Conservation (phyloP, 1,140 invertebrate genomes). For the Pemphigus obesinymphae region DNA sequence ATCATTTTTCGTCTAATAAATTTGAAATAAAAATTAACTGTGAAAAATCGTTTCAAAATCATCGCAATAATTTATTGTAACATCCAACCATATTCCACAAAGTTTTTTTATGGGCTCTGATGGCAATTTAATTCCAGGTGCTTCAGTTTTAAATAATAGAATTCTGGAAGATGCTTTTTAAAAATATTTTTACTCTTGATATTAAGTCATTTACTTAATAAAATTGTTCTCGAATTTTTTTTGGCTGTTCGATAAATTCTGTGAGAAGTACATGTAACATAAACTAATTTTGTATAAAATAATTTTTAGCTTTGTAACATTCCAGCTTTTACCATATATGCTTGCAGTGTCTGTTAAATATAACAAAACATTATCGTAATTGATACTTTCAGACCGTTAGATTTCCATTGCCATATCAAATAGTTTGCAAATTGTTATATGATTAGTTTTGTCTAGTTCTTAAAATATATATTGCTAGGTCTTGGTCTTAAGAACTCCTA, state of each 20-base stretch:
- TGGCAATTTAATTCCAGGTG: not conserved
- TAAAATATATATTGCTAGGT: not conserved
- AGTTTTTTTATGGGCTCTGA: not conserved
- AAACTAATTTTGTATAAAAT: not conserved
- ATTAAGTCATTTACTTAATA: not conserved
- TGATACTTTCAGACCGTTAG: not conserved
- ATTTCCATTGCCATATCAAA: not conserved
- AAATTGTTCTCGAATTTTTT: not conserved
- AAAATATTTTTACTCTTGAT: not conserved
- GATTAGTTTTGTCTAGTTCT: not conserved
- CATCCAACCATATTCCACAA: not conserved
- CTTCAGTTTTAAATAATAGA: not conserved
- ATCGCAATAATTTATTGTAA: not conserved
- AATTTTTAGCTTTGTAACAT: not conserved
- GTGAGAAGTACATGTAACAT: slow-evolving; percentile 5
- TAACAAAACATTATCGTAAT: not conserved
- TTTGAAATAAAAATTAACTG: too few relatives aligned
- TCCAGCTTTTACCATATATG: not conserved
- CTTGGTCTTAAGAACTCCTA: not conserved
- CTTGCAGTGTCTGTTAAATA: slow-evolving; percentile 4
- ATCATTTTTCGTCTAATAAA: not conserved
- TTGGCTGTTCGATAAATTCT: not conserved
- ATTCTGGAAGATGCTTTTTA: not conserved
- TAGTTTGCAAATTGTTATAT: slow-evolving; percentile 8
- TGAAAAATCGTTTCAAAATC: not conserved